Conservation (phyloP, 2,113 vertebrate genomes). For the Pan paniscus region DNA sequence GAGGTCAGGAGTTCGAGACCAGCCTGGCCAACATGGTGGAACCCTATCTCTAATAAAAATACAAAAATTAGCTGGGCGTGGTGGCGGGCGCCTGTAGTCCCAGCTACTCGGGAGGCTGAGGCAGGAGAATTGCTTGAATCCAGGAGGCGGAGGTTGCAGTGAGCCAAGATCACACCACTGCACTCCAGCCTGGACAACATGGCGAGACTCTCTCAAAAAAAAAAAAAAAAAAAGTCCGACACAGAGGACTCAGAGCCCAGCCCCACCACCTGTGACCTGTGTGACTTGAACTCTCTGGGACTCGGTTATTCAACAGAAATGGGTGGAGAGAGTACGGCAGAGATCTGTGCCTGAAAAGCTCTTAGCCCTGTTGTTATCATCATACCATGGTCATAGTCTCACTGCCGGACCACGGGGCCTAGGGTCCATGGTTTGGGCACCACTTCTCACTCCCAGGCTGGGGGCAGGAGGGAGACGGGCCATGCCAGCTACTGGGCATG, state of each 20-base stretch:
- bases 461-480: background rate
- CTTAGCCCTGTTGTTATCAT: background rate
- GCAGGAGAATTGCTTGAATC: too few species aligned
- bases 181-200: too few species aligned
- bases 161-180: too few species aligned
- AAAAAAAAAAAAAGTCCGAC: background rate
- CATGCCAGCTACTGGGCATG: too few species aligned
- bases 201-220: too few species aligned
- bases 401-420: background rate
- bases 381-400: background rate
- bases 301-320: background rate
- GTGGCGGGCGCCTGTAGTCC: too few species aligned
- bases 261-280: background rate
- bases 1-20: too few species aligned
- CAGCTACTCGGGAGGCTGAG: too few species aligned
- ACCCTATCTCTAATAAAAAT: too few species aligned
- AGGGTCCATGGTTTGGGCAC: background rate
- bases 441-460: background rate
- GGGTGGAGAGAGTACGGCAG: rapidly evolving
- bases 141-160: too few species aligned
- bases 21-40: too few species aligned
- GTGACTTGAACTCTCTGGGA: background rate
- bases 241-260: background rate
- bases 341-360: rapidly evolving
- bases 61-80: too few species aligned